Percentiles rank a stretch among this genome's conserved stretches.
phyloP scores from a whole-genome alignment of 2,797 vertebrate genomes.

The Xerus rutilus region DNA sequence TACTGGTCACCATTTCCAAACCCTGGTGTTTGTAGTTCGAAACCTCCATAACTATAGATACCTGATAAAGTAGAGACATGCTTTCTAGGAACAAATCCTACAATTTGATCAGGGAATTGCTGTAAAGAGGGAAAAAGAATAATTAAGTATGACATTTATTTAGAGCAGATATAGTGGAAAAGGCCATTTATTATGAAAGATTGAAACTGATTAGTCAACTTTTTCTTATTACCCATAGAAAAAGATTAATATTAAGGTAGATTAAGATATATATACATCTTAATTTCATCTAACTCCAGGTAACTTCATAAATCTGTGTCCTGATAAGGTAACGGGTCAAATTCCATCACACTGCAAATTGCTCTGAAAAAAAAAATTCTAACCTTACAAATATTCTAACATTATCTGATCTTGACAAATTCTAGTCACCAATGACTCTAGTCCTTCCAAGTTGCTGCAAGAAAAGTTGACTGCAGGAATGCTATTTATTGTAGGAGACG shows the following conservation, averaged over 20 bases:
- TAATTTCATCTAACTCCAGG: not conserved
- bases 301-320: not conserved
- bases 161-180: not conserved
- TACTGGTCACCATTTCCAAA: constrained; percentile 93
- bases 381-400: not conserved
- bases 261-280: not conserved
- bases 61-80: constrained; percentile 92
- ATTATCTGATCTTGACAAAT: not conserved
- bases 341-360: not conserved
- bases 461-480: not conserved
- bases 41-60: constrained; percentile 95
- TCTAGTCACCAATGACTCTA: not conserved
- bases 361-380: constrained; percentile 1
- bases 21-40: constrained; percentile 94
- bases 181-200: not conserved
- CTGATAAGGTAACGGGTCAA: not conserved
- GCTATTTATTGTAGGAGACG: not conserved
- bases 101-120: constrained; percentile 97
- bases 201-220: not conserved
- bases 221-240: not conserved
- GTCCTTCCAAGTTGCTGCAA: not conserved
- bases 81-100: constrained; percentile 97
- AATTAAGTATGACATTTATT: constrained; percentile 6
- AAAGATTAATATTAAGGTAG: no score
- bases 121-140: constrained; percentile 83